Conservation (phyloP, 2,113 vertebrate species). For the Eretmochelys imbricata region DNA sequence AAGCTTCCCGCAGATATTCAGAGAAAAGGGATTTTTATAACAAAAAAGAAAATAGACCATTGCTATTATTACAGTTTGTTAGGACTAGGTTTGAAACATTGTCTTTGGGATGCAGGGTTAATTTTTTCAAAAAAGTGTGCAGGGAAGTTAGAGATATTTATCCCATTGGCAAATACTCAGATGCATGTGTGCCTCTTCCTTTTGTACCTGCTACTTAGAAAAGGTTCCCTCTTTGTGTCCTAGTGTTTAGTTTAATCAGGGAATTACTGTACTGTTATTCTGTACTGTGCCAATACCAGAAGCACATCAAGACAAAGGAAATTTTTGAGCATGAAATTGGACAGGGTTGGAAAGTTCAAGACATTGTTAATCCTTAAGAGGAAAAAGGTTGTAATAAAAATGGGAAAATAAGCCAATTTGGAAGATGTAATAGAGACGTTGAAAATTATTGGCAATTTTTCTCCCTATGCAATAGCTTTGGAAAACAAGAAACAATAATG, state of each 20-base stretch:
- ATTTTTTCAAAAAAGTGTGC: conserved; percentile 8
- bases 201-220: background rate
- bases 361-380: background rate
- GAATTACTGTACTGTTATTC: background rate
- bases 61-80: background rate
- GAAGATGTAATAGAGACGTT: background rate
- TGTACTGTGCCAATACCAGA: background rate
- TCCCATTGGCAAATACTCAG: background rate
- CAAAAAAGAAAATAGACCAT: background rate
- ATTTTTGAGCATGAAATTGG: background rate
- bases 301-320: background rate
- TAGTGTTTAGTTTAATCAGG: background rate
- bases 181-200: background rate
- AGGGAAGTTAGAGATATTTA: background rate
- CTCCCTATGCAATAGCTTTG: background rate
- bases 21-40: background rate
- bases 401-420: background rate
- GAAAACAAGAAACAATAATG: conserved; percentile 50
- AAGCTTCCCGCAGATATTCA: background rate
- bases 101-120: background rate
- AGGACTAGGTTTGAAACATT: background rate
- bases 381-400: background rate
- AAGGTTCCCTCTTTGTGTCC: background rate
- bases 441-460: background rate
- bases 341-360: background rate